A percentile compares a stretch with the other conserved stretches of the same genome.
Conservation (phyloP, 2,888 invertebrate genomes). For the Hypomecis punctinalis region DNA sequence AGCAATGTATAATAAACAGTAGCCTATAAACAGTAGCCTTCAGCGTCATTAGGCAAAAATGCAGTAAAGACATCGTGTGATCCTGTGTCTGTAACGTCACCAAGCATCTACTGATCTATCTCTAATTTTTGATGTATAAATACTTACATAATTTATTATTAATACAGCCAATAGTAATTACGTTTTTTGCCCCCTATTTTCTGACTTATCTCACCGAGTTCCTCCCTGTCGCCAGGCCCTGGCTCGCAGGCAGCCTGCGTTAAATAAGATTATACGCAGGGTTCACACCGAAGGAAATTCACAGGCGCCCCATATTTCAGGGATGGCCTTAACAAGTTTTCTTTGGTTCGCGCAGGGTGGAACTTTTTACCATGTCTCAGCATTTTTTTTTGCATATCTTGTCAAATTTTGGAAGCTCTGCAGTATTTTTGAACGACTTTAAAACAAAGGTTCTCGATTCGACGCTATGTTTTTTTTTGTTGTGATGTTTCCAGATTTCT, state of each 20-base stretch:
- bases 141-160: too few species aligned
- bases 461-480: too few species aligned
- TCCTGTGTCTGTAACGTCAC: too few species aligned
- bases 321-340: slow-evolving; percentile 25
- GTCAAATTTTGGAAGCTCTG: background rate
- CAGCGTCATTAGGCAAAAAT: too few species aligned
- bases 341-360: slow-evolving; percentile 4
- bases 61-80: too few species aligned
- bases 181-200: background rate
- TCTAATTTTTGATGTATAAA: too few species aligned
- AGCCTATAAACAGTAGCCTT: too few species aligned
- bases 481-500: background rate
- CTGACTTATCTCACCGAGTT: background rate
- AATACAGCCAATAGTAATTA: background rate
- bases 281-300: slow-evolving; percentile 24
- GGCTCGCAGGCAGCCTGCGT: slow-evolving; percentile 27
- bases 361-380: slow-evolving; percentile 1
- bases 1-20: too few species aligned
- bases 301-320: slow-evolving; percentile 24
- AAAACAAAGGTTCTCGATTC: too few species aligned
- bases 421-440: background rate
- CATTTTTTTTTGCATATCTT: slow-evolving; percentile 6
- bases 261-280: slow-evolving; percentile 31
- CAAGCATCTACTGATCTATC: too few species aligned
- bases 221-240: slow-evolving; percentile 13